Percentiles rank a stretch among this genome's conserved stretches.
phyloP scores from a whole-genome alignment of 2,888 invertebrate species.

The Vesta saturnalis region DNA sequence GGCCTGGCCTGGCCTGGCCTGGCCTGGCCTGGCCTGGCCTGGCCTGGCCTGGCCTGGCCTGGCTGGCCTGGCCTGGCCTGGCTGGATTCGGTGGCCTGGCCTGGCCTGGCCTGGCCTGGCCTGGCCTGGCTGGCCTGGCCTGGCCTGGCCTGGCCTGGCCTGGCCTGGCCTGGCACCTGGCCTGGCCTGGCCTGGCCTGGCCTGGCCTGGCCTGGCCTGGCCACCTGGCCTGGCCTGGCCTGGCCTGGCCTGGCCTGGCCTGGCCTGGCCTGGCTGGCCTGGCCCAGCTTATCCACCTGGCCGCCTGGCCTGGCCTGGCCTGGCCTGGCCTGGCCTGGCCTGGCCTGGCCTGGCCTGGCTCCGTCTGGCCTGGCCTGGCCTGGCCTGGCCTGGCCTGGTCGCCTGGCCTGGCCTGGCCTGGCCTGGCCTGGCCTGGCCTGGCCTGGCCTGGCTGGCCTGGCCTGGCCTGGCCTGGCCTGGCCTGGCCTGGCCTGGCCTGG shows the following conservation, averaged over 20 bases:
- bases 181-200: not conserved
- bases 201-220: not conserved
- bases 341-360: constrained; percentile 5
- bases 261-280: not conserved
- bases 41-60: not conserved
- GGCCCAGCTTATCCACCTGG: not conserved
- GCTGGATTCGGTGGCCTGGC: not conserved
- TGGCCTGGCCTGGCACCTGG: not conserved
- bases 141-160: not conserved
- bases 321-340: constrained; percentile 15
- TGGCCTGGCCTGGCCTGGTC: not conserved
- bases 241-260: not conserved
- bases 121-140: not conserved
- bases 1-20: not conserved
- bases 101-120: not conserved
- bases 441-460: not conserved
- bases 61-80: not conserved
- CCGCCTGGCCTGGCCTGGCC: constrained; percentile 15
- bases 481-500: not conserved
- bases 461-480: not conserved
- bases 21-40: not conserved
- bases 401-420: too few relatives aligned
- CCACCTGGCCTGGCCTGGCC: not conserved
- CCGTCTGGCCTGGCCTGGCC: constrained; percentile 11
- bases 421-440: not conserved